Percentiles rank a stretch among this genome's conserved stretches.
Evolutionary conservation across 2,888 invertebrate species (phyloP).

Genomic region (Phlogophora meticulosa): DNA sequence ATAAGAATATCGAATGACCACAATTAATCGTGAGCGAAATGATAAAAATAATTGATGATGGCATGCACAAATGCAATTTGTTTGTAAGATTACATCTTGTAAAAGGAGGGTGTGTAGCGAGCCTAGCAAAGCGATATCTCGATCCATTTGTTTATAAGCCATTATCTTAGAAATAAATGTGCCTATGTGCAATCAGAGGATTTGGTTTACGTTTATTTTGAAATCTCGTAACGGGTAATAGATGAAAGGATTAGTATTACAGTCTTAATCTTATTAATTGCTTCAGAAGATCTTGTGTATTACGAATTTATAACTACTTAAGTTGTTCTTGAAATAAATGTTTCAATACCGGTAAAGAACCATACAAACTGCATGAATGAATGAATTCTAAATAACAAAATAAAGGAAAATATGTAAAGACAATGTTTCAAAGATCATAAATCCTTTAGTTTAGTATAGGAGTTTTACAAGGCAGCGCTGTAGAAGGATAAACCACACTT

Average conservation of each 20-base stretch:
- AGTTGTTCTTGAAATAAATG: background rate
- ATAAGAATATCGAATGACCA: slow-evolving; percentile 57
- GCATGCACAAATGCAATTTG: slow-evolving; percentile 75
- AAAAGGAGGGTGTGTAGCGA: slow-evolving; percentile 66
- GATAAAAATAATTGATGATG: slow-evolving; percentile 76
- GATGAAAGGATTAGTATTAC: slow-evolving; percentile 12
- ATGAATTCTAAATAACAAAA: background rate
- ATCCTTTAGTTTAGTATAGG: slow-evolving; percentile 22
- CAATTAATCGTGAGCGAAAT: slow-evolving; percentile 70
- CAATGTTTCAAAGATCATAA: slow-evolving; percentile 41
- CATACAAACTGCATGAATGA: background rate
- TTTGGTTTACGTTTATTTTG: slow-evolving; percentile 52
- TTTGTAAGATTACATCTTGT: slow-evolving; percentile 73
- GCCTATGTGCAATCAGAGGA: slow-evolving; percentile 53
- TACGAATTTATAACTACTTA: background rate
- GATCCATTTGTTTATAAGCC: slow-evolving; percentile 75
- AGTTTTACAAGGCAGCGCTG: slow-evolving; percentile 25
- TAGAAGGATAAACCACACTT: slow-evolving; percentile 41
- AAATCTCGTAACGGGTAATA: slow-evolving; percentile 36
- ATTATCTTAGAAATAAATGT: slow-evolving; percentile 70
- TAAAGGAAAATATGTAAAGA: slow-evolving; percentile 38
- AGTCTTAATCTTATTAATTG: slow-evolving; percentile 7
- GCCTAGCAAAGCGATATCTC: slow-evolving; percentile 67
- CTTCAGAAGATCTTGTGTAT: background rate
- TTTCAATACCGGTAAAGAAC: background rate